phyloP scores from a whole-genome alignment of 2,888 invertebrate genomes.

The Linyphia triangularis region DNA sequence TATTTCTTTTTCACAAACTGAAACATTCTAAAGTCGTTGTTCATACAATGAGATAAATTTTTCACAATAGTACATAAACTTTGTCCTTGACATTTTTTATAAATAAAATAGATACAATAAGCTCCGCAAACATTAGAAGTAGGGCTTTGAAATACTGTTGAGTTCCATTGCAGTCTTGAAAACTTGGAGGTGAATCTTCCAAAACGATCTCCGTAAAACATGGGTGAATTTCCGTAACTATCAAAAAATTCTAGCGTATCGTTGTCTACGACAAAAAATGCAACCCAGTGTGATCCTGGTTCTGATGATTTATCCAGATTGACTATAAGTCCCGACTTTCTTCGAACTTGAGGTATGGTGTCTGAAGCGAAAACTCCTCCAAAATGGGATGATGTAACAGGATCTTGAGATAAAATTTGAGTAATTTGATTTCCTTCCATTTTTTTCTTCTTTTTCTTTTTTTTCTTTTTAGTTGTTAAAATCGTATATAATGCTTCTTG shows the following conservation, averaged over 20 bases:
- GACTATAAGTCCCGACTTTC: background rate
- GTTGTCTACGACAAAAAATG: constrained; percentile 28
- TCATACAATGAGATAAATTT: background rate
- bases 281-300: constrained; percentile 62
- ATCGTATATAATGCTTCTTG: too few relatives aligned
- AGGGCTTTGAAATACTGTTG: constrained; percentile 3
- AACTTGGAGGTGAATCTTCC: background rate
- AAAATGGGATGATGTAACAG: background rate
- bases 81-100: constrained; percentile 28
- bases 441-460: too few relatives aligned
- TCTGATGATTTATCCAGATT: constrained; percentile 18
- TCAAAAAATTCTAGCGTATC: constrained; percentile 48
- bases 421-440: constrained; percentile 27
- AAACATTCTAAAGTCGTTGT: background rate
- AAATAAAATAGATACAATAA: constrained; percentile 50
- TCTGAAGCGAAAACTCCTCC: constrained; percentile 16
- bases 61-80: constrained; percentile 13
- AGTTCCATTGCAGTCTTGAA: background rate
- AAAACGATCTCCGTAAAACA: background rate
- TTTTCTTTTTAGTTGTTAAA: too few relatives aligned
- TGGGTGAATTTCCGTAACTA: constrained; percentile 51
- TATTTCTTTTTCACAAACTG: too few relatives aligned
- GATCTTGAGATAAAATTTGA: background rate
- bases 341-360: background rate
- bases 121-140: constrained; percentile 52